Evolutionary conservation across 2,113 vertebrate species (phyloP).

Genomic region (Melanotaenia duboulayi): DNA sequence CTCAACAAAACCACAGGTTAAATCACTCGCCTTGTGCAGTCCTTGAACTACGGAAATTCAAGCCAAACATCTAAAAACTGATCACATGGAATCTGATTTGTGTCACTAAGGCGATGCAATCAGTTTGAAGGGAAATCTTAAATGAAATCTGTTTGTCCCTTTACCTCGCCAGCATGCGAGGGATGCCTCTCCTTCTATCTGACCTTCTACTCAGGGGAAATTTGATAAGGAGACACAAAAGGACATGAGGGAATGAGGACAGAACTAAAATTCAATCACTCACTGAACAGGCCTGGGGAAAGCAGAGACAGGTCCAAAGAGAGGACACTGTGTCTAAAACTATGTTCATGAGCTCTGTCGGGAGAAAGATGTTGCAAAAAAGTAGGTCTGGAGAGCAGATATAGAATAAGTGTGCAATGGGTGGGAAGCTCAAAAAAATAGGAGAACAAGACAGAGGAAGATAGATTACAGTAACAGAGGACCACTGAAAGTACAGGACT

Average conservation of each 20-base stretch:
- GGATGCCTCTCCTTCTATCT: conserved; percentile 41
- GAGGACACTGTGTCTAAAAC: conserved; percentile 15
- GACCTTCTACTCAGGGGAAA: conserved; percentile 61
- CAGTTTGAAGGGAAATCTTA: conserved; percentile 42
- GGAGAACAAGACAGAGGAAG: conserved; percentile 32
- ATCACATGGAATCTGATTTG: conserved; percentile 40
- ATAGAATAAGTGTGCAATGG: conserved; percentile 32
- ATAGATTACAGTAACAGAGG: conserved; percentile 58
- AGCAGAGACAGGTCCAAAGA: conserved; percentile 38
- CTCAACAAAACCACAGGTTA: neutral
- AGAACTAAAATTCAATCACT: conserved; percentile 53
- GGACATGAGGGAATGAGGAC: conserved; percentile 47
- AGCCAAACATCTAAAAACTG: conserved; percentile 7
- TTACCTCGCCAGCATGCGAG: conserved; percentile 21
- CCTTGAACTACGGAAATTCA: conserved; percentile 13
- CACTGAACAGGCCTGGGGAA: conserved; percentile 20
- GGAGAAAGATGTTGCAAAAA: conserved; percentile 28
- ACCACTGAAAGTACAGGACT: conserved; percentile 39
- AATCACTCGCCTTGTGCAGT: conserved; percentile 2
- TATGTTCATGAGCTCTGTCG: conserved; percentile 22
- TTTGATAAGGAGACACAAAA: conserved; percentile 60
- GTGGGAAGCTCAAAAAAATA: conserved; percentile 47
- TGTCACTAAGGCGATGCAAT: conserved; percentile 39
- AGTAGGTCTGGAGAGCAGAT: conserved; percentile 31
- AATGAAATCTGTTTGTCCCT: conserved; percentile 49